A percentile compares a stretch with the other conserved stretches of the same genome.
Conservation (phyloP, 2,888 invertebrate genomes). For the Nezara viridula region DNA sequence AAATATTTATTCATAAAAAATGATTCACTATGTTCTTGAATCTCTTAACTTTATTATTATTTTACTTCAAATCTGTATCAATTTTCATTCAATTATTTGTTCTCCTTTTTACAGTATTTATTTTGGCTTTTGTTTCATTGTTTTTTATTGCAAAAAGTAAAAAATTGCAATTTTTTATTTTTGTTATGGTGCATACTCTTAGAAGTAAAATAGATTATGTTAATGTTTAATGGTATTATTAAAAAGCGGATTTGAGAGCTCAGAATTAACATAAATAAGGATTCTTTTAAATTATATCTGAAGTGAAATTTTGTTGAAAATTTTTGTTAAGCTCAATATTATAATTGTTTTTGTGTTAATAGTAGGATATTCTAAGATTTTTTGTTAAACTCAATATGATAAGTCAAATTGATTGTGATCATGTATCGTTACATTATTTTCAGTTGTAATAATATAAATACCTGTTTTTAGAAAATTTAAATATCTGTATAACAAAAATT, state of each 20-base stretch:
- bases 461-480: neutral
- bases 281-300: neutral
- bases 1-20: neutral
- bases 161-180: neutral
- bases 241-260: neutral
- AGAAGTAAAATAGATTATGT: neutral
- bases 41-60: neutral
- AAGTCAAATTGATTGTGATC: neutral
- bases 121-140: neutral
- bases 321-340: neutral
- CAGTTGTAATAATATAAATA: neutral
- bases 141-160: neutral
- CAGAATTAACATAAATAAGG: neutral
- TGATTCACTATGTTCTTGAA: neutral
- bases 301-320: neutral
- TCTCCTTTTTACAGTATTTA: neutral
- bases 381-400: neutral
- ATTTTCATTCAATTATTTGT: neutral
- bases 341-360: neutral
- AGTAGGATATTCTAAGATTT: neutral
- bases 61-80: neutral
- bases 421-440: neutral
- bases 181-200: neutral
- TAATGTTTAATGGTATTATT: neutral
- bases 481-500: neutral